phyloP scores from a whole-genome alignment of 2,113 vertebrate species.

The Sprattus sprattus region DNA sequence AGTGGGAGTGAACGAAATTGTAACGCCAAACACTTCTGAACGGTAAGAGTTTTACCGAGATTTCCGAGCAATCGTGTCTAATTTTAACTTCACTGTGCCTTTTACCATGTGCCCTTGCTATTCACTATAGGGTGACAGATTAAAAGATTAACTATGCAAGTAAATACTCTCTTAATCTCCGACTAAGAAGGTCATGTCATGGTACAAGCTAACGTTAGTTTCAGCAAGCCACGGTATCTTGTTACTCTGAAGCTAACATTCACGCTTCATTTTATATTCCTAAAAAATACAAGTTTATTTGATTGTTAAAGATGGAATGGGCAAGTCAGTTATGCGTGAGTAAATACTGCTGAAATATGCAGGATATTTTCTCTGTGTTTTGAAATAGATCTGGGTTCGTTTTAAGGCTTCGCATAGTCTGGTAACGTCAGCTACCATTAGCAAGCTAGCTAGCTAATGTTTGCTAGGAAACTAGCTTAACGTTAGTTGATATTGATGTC shows the following conservation, averaged over 20 bases:
- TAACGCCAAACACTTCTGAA: slow-evolving; percentile 47
- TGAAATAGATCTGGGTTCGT: neutral
- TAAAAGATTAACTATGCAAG: slow-evolving; percentile 68
- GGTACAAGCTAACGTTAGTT: slow-evolving; percentile 38
- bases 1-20: slow-evolving; percentile 69
- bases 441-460: neutral
- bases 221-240: slow-evolving; percentile 25
- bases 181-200: slow-evolving; percentile 68
- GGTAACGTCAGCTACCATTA: neutral
- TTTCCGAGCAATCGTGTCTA: slow-evolving; percentile 26
- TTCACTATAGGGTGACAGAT: slow-evolving; percentile 56
- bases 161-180: slow-evolving; percentile 59
- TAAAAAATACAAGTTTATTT: slow-evolving; percentile 51
- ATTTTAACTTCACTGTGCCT: slow-evolving; percentile 54
- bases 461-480: neutral
- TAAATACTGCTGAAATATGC: slow-evolving; percentile 27
- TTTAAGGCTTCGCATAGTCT: neutral
- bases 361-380: neutral
- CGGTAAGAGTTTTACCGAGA: slow-evolving; percentile 55
- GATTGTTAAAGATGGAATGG: slow-evolving; percentile 65
- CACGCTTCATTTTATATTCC: slow-evolving; percentile 26
- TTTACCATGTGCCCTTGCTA: slow-evolving; percentile 46
- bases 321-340: slow-evolving; percentile 76
- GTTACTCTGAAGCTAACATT: neutral
- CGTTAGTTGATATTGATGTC: neutral